Base-by-base conservation (phyloP, 2,113 vertebrate species). In the Ondatra zibethicus region DNA sequence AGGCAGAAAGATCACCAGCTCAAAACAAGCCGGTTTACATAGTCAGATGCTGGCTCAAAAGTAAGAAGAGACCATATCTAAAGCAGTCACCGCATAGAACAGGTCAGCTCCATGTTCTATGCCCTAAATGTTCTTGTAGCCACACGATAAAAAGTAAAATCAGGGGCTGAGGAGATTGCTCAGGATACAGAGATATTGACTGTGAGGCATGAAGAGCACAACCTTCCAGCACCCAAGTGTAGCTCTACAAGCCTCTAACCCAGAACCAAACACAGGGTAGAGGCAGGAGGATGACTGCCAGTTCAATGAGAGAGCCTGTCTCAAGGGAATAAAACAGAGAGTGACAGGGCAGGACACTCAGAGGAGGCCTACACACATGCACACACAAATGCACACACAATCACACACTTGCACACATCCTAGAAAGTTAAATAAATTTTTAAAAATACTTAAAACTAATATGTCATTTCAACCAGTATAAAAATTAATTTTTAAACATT, bases 61-160 rank as follows among this genome's bases (percentile, higher is more conserved):
- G 10, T 33, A 36, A 36, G 68, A 68, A 50, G 47, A 70, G 52
- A 27, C 1, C 3, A 7, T 68, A n/a, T 50, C 63, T 36, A 50
- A 1, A 50, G 33, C 19, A 91, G 31, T 52, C 78, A 88, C 13
- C 55, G 25, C 42, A 19, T 36, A 47, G 31, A 93, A 94, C 9
- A 84, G 55, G 77, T 88, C 61, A 81, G 58, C 8, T 65, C 77
- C 36, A 36, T 36, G 52, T n/a, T n/a, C n/a, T n/a, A n/a, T n/a
- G n/a, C 80, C 75, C 80, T 75, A 88, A 81, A 72, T 82, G 91
- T 88, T 91, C 31, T 88, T 85, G 50, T 88, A 90, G 73, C 13
- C 63, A 55, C 3, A 81, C 73, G 80, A 93, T 78, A 66, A 94
- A 95, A 88, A 65, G 19, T 55, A 92, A 92, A 89, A 89, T 21